Base-by-base conservation (phyloP, 1,140 invertebrate genomes). In the Andrena cerasifolii region DNA sequence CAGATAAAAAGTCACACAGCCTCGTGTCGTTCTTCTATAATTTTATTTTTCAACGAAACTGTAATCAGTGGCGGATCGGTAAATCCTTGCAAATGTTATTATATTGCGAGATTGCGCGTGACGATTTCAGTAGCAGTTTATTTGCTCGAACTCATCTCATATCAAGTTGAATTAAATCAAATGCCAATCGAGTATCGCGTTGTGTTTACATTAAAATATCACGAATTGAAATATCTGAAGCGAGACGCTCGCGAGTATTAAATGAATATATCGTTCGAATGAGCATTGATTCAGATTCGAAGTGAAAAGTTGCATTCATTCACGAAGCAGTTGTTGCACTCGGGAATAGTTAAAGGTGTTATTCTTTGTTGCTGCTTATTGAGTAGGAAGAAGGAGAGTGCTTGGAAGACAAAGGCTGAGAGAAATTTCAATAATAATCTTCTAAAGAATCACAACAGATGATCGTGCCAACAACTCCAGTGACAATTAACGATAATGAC, bases 21-120 rank as follows among this genome's bases (percentile, higher is more conserved):
- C 10, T 12, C 8, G 10, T 14, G 7, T 24, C 24, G 1, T 26
- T 12, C 36, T 16, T 14, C 28, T 43, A 21, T 56, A 18, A 18
- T 26, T 0, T n/a, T 21, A 24, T 75, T 43, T 74, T 66, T 66
- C n/a, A 56, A 31, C 26, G 33, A 63, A 53, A 31, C 33, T n/a
- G 26, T 43, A 54, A 75, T 26, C 40, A 33, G 40, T 45, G 49
- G 54, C 40, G 18, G 21, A 45, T 66, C 18, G 49, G 45, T 36
- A 49, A 21, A 24, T 21, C 24, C n/a, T n/a, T n/a, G n/a, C n/a
- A n/a, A 4, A 6, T 28, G 7, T 28, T 8, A 33, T 53, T 10
- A 3, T 14, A 31, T 24, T 10, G 21, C 10, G 5, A 28, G 31
- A 4, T 16, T 43, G 8, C 18, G 26, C 45, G 43, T 58, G 18